Percentiles rank a stretch among this genome's conserved stretches.
Evolutionary conservation across 2,888 invertebrate species (phyloP).

Genomic region (Pediacus dermestoides): DNA sequence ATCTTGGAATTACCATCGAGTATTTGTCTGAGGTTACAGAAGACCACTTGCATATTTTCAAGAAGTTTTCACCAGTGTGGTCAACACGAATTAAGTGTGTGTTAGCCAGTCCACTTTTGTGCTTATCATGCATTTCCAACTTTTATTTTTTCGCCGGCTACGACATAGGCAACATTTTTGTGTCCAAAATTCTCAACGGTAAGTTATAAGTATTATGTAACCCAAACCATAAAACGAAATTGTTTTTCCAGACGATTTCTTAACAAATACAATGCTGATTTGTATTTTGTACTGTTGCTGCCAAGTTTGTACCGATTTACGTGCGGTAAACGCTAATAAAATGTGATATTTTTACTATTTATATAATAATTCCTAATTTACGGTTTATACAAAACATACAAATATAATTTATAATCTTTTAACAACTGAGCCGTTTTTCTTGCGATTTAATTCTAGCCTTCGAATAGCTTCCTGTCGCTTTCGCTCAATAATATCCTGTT

Average conservation of each 20-base stretch:
- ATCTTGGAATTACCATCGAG: slow-evolving; percentile 72
- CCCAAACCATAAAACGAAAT: slow-evolving; percentile 9
- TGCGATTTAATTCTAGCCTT: slow-evolving; percentile 38
- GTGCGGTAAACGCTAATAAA: slow-evolving; percentile 19
- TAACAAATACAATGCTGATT: slow-evolving; percentile 41
- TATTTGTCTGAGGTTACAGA: slow-evolving; percentile 56
- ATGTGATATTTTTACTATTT: too few species aligned
- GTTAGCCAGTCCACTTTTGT: slow-evolving; percentile 66
- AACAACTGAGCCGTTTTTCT: too few species aligned
- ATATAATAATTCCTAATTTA: too few species aligned
- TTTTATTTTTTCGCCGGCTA: slow-evolving; percentile 81
- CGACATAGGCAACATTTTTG: slow-evolving; percentile 69
- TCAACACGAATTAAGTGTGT: slow-evolving; percentile 52
- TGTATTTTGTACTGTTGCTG: slow-evolving; percentile 56
- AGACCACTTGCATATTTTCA: slow-evolving; percentile 44
- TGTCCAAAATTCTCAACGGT: slow-evolving; percentile 58
- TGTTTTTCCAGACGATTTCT: slow-evolving; percentile 42
- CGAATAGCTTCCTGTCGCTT: slow-evolving; percentile 45
- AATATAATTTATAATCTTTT: too few species aligned
- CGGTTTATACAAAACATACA: too few species aligned
- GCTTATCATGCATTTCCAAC: slow-evolving; percentile 78
- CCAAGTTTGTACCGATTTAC: slow-evolving; percentile 55
- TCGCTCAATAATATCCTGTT: slow-evolving; percentile 43
- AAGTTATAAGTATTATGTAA: slow-evolving; percentile 26
- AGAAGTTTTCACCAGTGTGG: slow-evolving; percentile 1